phyloP scores from a whole-genome alignment of 2,797 vertebrate genomes.

The Cichlasoma orientale region DNA sequence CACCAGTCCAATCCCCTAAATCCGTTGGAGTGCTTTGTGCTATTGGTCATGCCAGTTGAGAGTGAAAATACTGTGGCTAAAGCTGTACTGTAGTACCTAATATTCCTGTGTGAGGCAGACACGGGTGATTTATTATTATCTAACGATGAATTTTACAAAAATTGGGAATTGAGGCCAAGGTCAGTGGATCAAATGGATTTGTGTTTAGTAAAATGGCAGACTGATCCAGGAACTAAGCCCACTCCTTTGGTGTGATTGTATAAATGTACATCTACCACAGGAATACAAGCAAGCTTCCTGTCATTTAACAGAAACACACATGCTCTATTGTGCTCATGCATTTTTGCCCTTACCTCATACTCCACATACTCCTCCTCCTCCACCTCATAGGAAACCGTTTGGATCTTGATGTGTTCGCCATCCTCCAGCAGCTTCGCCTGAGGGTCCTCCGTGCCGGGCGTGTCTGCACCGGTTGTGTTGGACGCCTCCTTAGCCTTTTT shows the following conservation, averaged over 20 bases:
- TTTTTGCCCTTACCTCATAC: constrained; percentile 83
- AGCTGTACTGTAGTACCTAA: constrained; percentile 27
- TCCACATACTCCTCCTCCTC: constrained; percentile 93
- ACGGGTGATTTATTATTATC: constrained; percentile 60
- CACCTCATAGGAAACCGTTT: constrained; percentile 94
- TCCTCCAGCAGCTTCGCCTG: constrained; percentile 83
- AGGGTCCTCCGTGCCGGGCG: constrained; percentile 69
- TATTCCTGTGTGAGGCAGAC: constrained; percentile 43
- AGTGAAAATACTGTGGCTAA: constrained; percentile 43
- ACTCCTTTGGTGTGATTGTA: constrained; percentile 31
- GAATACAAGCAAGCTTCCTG: neutral
- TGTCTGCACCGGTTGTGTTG: constrained; percentile 53
- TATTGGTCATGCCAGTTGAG: constrained; percentile 32
- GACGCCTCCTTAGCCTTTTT: constrained; percentile 80
- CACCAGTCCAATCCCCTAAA: constrained; percentile 58
- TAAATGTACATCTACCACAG: constrained; percentile 17
- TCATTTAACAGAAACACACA: constrained; percentile 16
- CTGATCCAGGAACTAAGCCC: constrained; percentile 36
- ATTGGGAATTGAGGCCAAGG: constrained; percentile 62
- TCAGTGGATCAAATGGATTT: constrained; percentile 69
- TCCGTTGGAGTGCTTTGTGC: constrained; percentile 55
- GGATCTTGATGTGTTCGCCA: constrained; percentile 88
- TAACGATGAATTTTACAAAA: constrained; percentile 47
- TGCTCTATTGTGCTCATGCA: neutral
- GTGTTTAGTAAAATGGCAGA: constrained; percentile 48